Evolutionary conservation across 2,113 vertebrate species (phyloP), one percentile per base, ranked within the genome.

Genomic region (Pseudopodoces humilis): DNA sequence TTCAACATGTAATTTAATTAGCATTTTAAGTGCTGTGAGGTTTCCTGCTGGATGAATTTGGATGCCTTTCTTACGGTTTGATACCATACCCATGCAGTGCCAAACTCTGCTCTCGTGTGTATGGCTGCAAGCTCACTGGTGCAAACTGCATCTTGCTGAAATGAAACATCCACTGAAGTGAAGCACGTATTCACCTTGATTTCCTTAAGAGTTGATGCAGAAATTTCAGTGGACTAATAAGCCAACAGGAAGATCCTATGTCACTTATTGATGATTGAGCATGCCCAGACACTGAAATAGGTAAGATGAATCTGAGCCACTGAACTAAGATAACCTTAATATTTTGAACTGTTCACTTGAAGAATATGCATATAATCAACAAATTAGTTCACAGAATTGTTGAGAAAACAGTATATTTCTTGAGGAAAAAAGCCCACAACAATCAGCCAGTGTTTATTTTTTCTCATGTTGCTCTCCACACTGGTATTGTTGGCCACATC

Each of bases 1-100:
- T 88, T 88, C 1, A 8, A 82, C 28, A 46, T 35, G 58, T 53
- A 83, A 72, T 90, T 92, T 88, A 90, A 83, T 93, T 76, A 95
- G 39, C 53, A 43, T 67, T 87, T 92, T 89, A 92, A 86, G 49
- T 77, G 58, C 77, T 63, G 74, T 74, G 50, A 83, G 35, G n/a
- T 85, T 94, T 90, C 79, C 86, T 68, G 65, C 64, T 90, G 82
- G 70, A 72, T 75, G 24, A 64, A 55, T 78, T 93, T 89, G 77
- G 37, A 68, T 24, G 76, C n/a, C 23, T 94, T 59, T 81, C 41
- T 33, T 75, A 69, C 0, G 3, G 49, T 91, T 81, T 92, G 86
- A 71, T 82, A 74, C 33, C 14, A 46, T 53, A 49, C 23, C 44
- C 65, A 33, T 13, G 25, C 37, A 60, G 58, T 62, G 87, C 70